Evolutionary conservation across 2,888 invertebrate species (phyloP), one percentile per base, ranked within the genome.

Genomic region (Drosophila setosimentum): DNA sequence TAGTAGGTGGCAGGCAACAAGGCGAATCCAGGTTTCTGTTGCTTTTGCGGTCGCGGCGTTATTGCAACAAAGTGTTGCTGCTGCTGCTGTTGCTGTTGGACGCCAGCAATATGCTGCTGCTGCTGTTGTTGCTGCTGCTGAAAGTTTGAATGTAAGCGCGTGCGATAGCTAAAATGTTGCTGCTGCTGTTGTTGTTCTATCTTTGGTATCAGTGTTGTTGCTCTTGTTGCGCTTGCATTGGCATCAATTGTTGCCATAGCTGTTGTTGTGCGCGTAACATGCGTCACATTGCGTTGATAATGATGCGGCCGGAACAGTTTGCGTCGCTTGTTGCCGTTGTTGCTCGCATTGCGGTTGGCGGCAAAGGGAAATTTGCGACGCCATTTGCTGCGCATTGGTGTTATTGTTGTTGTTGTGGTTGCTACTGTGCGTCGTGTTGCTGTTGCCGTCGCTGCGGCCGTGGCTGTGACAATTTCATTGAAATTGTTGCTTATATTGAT

Each of bases 401-500:
- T 71, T 48, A 60, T 58, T 63, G 81, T 68, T 53, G 79, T 61
- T 57, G 78, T 48, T 54, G 71, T 65, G 10, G 59, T 32, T 54
- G 68, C 40, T 55, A 59, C 49, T 13, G 77, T 60, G 58, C 68
- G 55, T 58, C 72, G 72, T 30, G 78, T 68, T 21, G 78, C 70
- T 13, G 59, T 60, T 10, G 84, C 82, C 6, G 62, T 53, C 35
- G 78, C 78, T 27, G 67, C 42, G 18, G 78, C 80, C 54, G 68
- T 73, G 35, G 77, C 78, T 63, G 68, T 75, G 78, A 91, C 91
- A 85, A 91, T 90, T 85, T 91, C 85, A 83, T 86, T 89, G 78
- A 82, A 80, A 80, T 82, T 86, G 62, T 74, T 87, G 77, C 79
- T 83, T 78, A 85, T 72, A 78, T 82, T 89, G 80, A 87, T 89